phyloP scores from a whole-genome alignment of 2,113 vertebrate species.

The Apodemus speciosus region DNA sequence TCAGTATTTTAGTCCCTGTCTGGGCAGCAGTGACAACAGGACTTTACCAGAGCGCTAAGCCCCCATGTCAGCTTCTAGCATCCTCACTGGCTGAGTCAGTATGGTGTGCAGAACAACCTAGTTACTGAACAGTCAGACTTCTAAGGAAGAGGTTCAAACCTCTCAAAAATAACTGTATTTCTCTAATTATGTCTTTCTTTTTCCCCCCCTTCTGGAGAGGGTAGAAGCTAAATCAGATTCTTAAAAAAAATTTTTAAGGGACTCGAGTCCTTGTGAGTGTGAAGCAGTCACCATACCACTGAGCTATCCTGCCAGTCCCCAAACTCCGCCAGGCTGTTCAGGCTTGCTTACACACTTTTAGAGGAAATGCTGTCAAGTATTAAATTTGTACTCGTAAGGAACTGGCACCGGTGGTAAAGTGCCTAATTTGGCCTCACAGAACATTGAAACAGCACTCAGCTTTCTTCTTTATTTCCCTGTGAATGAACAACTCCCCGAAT shows the following conservation, averaged over 20 bases:
- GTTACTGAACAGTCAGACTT: background rate
- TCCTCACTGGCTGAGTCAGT: background rate
- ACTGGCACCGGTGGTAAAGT: background rate
- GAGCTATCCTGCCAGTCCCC: background rate
- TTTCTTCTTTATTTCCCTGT: conserved; percentile 13
- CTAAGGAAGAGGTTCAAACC: background rate
- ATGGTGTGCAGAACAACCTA: background rate
- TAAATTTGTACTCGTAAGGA: background rate
- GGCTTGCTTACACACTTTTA: background rate
- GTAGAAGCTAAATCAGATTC: background rate
- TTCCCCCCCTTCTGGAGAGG: background rate
- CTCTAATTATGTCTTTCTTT: background rate
- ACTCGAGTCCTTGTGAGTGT: background rate
- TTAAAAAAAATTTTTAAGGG: too few relatives aligned
- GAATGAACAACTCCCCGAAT: background rate
- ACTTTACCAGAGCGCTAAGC: background rate
- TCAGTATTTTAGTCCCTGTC: conserved; percentile 1
- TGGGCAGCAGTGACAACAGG: background rate
- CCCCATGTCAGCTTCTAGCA: background rate
- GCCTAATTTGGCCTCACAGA: background rate
- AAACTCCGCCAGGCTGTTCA: background rate
- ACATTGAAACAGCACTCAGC: background rate
- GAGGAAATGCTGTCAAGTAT: background rate
- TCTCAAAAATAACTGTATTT: conserved; percentile 14
- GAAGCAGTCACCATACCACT: too few relatives aligned